Conservation (phyloP, 2,797 vertebrate genomes). For the Falco berigora region DNA sequence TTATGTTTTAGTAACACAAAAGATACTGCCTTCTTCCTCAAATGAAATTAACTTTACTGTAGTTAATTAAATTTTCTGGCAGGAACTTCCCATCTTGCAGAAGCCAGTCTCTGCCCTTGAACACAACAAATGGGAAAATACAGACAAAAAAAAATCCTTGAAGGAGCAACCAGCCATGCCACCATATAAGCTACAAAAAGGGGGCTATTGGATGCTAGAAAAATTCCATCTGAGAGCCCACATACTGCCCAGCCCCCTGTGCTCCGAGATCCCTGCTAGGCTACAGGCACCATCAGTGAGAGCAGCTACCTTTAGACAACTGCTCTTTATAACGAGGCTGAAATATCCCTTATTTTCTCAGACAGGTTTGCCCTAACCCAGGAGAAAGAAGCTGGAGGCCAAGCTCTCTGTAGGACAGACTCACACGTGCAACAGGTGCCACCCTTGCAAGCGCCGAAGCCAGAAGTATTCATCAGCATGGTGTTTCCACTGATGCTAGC, state of each 20-base stretch:
- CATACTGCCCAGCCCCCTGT: neutral
- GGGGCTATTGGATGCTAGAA: neutral
- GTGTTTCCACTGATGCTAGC: neutral
- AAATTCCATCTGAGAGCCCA: neutral
- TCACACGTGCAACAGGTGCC: neutral
- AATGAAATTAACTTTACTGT: neutral
- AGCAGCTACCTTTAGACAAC: neutral
- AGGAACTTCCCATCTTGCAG: neutral
- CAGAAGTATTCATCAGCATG: accelerated
- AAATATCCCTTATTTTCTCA: neutral
- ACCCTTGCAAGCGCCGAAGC: neutral
- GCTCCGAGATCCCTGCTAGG: neutral
- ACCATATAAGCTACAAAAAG: neutral
- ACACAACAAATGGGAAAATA: neutral
- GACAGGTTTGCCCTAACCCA: neutral
- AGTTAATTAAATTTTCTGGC: neutral
- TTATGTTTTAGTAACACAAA: neutral
- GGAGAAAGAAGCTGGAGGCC: neutral
- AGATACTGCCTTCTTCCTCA: neutral
- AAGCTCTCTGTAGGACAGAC: neutral
- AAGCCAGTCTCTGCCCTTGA: neutral
- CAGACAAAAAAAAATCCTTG: neutral
- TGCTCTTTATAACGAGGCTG: neutral
- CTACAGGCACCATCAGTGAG: neutral
- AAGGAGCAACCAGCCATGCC: neutral